Base-by-base conservation (phyloP, 1,140 invertebrate species). In the Trichoplusia ni region DNA sequence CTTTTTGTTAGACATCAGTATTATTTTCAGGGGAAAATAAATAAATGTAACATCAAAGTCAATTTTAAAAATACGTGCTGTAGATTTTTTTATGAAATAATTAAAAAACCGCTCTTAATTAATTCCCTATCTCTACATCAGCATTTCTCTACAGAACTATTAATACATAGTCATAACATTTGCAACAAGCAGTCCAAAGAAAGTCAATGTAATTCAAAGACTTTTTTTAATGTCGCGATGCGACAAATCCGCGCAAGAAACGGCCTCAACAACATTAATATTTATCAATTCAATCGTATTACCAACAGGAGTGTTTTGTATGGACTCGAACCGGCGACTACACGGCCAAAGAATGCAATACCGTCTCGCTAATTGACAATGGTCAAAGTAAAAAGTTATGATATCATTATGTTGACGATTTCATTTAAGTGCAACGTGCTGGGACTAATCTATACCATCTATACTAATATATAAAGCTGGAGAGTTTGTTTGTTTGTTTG, bases 251-350 rank as follows among this genome's bases (percentile, higher is more conserved):
- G 31, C 19, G 11, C 69, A 77, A 79, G 71, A 77, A 76, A 42
- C 64, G 31, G 69, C 54, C 63, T 38, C 47, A 63, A 14, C 69
- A 59, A 59, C 74, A 77, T 83, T 74, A 80, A 84, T 84, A 84
- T 84, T 77, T 69, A 75, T 76, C 60, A 67, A 72, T 75, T 68
- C 80, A 80, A 82, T 82, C 75, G 75, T 69, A 81, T 82, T 82
- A 81, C 67, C 71, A 73, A 73, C 49, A 60, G 56, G 71, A 33
- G 49, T 78, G 77, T 84, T 84, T 84, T 81, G 72, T 61, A 37
- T 42, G 46, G 67, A 65, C 73, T 70, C 70, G 69, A 54, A 37
- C 54, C 65, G 65, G 59, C 66, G 56, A 61, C 69, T 73, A 79
- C 79, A 74, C 69, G 75, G 66, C 61, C 40, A 23, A 56, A 56